Percentiles rank a stretch among this genome's conserved stretches.
These are phyloP conservation scores for Octopus bimaculoides DNA, from an alignment of 1,140 invertebrate species.

Conservation along the genomic window DNA sequence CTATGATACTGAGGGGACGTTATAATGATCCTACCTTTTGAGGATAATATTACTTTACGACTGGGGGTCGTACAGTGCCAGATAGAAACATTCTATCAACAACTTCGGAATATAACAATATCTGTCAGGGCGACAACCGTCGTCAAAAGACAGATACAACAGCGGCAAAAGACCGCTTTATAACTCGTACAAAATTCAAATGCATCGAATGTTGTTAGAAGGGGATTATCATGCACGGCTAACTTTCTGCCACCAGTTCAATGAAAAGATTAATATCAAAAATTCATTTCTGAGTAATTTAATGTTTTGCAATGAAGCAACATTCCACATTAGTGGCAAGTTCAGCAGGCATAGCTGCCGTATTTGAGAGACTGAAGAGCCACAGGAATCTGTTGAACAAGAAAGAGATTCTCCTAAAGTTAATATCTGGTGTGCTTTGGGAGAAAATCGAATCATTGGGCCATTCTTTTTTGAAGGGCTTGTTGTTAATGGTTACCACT, in stretches of 20 bases:
- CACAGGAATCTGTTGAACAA: not conserved
- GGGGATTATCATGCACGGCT: not conserved
- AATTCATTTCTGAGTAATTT: not conserved
- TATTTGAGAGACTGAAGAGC: not conserved
- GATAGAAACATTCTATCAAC: too few relatives aligned
- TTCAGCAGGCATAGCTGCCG: not conserved
- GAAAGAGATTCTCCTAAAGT: constrained; percentile 3
- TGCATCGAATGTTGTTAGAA: not conserved
- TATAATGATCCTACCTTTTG: too few relatives aligned
- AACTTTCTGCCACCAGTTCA: not conserved
- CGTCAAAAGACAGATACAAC: too few relatives aligned
- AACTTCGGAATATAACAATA: too few relatives aligned
- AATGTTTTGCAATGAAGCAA: not conserved
- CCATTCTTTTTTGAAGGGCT: constrained; percentile 5
- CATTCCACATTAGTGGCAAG: not conserved
- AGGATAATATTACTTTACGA: too few relatives aligned
- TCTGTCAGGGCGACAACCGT: too few relatives aligned
- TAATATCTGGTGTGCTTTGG: not conserved
- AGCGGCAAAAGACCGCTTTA: not conserved
- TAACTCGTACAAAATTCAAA: not conserved
- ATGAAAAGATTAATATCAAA: not conserved
- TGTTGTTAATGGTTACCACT: not conserved
- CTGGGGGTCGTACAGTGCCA: too few relatives aligned
- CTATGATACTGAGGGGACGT: too few relatives aligned
- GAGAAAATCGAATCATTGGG: not conserved